Evolutionary conservation across 2,888 invertebrate species (phyloP), one percentile per base, ranked within the genome.

Genomic region (Muscina levida): DNA sequence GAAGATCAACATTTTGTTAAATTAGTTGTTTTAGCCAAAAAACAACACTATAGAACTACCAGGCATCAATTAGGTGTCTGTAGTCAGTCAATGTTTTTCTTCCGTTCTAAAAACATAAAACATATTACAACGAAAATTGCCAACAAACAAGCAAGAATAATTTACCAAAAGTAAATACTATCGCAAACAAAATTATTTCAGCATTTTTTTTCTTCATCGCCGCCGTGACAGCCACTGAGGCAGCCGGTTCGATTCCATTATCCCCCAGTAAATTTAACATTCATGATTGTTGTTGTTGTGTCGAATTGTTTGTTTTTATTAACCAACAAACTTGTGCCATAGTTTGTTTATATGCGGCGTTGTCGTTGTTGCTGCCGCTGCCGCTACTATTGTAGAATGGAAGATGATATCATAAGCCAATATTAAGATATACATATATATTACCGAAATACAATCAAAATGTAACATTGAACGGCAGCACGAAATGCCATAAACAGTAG

Each of bases 371-470:
- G 51, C 19, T 22, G 51, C 17, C 19, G 22, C 51, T 11, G 2
- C 2, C 13, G 17, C 19, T 4, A 19, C 11, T 51, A 39, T 6
- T 57, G 48, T 53, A 62, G 48, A 19, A 71, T 42, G 59, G 39
- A 19, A 46, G 72, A 75, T 75, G 79, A 79, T 79, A 72, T 79
- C 79, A 79, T 79, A 5, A 62, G 67, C 44, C 42, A 62, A 56
- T 67, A 53, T 62, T 56, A 31, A 56, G 22, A 31, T 31, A 31
- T 31, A 31, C 31, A 31, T 31, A n/a, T n/a, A n/a, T n/a, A n/a
- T n/a, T n/a, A n/a, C n/a, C n/a, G n/a, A 31, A 3, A 31, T 31
- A 31, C 48, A 72, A 53, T 44, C 17, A 19, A 65, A 56, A 24
- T 15, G 6, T 17, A 57, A 62, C 24, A n/a, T n/a, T n/a, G 46